These are phyloP conservation scores for Origma solitaria DNA, from an alignment of 2,113 vertebrate genomes.

Conservation along the genomic window DNA sequence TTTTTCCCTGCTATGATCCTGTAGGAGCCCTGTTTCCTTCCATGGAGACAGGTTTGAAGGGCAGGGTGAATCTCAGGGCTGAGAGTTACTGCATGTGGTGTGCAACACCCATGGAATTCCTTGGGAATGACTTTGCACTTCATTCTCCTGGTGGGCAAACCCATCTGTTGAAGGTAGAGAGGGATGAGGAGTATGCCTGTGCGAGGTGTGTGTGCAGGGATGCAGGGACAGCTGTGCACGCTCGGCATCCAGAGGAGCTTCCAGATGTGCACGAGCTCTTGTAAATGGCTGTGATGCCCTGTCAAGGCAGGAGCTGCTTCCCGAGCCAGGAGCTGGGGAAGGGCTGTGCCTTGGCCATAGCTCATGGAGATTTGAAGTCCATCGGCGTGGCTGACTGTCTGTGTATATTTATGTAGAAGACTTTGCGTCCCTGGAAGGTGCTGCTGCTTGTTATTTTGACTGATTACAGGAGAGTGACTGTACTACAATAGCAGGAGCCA, in stretches of 20 bases:
- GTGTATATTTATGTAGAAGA: slow-evolving; percentile 64
- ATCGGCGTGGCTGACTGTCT: slow-evolving; percentile 10
- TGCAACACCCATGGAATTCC: accelerated
- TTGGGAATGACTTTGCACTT: not conserved
- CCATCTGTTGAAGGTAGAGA: accelerated
- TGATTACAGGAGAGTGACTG: slow-evolving; percentile 70
- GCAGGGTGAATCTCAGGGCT: not conserved
- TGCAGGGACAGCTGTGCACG: not conserved
- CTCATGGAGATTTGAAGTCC: slow-evolving; percentile 51
- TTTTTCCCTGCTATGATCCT: not conserved
- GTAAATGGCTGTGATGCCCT: not conserved
- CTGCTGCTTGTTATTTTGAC: slow-evolving; percentile 78
- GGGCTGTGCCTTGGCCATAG: not conserved
- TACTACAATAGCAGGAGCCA: slow-evolving; percentile 62
- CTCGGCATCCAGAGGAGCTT: not conserved
- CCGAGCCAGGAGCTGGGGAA: not conserved
- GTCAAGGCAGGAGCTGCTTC: not conserved
- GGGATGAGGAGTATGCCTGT: not conserved
- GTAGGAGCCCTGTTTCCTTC: not conserved
- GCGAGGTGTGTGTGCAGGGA: not conserved
- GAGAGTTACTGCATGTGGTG: accelerated
- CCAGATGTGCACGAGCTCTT: not conserved
- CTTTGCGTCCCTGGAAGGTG: slow-evolving; percentile 54
- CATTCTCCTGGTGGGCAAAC: accelerated
- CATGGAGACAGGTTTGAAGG: not conserved